These are phyloP conservation scores for Thryonomys swinderianus DNA, from an alignment of 2,113 vertebrate species.

Conservation along the genomic window DNA sequence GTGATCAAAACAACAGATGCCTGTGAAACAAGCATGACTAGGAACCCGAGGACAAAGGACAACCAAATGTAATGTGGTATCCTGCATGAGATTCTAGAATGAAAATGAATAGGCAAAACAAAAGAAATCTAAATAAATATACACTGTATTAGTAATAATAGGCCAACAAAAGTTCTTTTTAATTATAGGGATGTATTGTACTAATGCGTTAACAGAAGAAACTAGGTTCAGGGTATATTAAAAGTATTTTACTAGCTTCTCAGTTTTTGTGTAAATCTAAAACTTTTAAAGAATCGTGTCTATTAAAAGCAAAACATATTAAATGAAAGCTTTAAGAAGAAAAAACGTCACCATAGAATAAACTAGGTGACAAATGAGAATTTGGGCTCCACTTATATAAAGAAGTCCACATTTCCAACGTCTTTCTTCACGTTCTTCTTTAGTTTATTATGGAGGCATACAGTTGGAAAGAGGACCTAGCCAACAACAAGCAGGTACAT, in stretches of 20 bases:
- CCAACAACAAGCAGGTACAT: not conserved
- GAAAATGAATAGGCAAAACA: not conserved
- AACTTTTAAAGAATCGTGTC: not conserved
- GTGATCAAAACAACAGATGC: not conserved
- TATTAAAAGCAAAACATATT: not conserved
- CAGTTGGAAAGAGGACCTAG: not conserved
- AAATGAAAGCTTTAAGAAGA: not conserved
- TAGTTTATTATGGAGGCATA: not conserved
- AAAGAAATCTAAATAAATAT: not conserved
- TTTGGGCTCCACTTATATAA: not conserved
- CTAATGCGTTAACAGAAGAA: not conserved
- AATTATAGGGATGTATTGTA: not conserved
- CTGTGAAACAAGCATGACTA: not conserved
- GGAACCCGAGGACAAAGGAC: not conserved
- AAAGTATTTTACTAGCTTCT: not conserved
- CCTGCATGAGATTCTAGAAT: not conserved
- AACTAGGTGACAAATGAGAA: not conserved
- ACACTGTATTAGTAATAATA: not conserved
- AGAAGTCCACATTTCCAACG: not conserved
- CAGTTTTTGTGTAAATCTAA: not conserved
- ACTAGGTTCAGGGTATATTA: not conserved
- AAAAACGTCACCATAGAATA: not conserved
- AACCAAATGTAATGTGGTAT: fast-evolving
- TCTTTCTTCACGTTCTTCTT: not conserved
- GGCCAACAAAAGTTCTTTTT: not conserved